Base-by-base conservation (phyloP, 2,888 invertebrate genomes). In the Microdon myrmicae region DNA sequence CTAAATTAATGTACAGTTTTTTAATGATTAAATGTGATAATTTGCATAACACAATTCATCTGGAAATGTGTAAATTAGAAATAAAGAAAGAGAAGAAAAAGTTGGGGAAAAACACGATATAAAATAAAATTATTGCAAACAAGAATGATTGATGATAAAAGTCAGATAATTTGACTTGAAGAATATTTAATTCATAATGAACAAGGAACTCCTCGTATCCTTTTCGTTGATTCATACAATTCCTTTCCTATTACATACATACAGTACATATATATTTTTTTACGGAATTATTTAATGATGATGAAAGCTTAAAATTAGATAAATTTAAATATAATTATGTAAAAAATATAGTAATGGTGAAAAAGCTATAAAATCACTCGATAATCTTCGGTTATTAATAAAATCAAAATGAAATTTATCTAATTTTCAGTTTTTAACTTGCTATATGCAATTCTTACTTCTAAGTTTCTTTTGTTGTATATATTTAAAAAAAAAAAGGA, bases 211-310 rank as follows among this genome's bases (percentile, higher is more conserved):
- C 26, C 20, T 47, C 53, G 23, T n/a, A n/a, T 51, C 26, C 44
- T 59, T 59, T 47, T 39, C 17, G n/a, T 55, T 47, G 13, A 10
- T 28, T 26, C 19, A 22, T 17, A 31, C 16, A 47, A 29, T 51
- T 51, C 34, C 29, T 64, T 58, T 58, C 37, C 56, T 53, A 58
- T 43, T n/a, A n/a, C n/a, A n/a, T n/a, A n/a, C n/a, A 64, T 58
- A 35, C 58, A n/a, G 58, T 58, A 47, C 58, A 58, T 49, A 61
- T 56, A 64, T 64, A 64, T 64, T 64, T 64, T 64, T 64, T 64
- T 64, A 64, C 64, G 51, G 53, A 64, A 47, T 53, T 64, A 19
- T 47, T 58, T 53, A 31, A 49, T 56, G 19, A 49, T 41, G 19
- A 54, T 14, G 25, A 23, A 20, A 39, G 38, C 17, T n/a, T 29